A percentile compares a stretch with the other conserved stretches of the same genome.
Evolutionary conservation across 1,140 invertebrate species (phyloP).

Genomic region (Trissolcus basalis): DNA sequence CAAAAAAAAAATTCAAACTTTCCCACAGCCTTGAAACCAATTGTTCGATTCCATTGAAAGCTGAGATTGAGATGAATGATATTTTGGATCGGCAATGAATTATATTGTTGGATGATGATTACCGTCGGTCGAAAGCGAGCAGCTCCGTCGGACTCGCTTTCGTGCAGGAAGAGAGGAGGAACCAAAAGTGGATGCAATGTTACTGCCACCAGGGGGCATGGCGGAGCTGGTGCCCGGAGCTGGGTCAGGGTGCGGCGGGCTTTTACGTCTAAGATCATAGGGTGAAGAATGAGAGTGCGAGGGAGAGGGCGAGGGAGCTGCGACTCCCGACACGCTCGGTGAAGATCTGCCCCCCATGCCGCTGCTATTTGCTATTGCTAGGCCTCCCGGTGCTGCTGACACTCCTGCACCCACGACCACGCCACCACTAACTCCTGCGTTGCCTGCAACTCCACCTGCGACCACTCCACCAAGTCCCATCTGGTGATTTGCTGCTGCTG

Average conservation of each 20-base stretch:
- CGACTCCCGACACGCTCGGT: slow-evolving; percentile 74
- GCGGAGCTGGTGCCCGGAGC: slow-evolving; percentile 75
- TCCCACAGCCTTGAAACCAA: too few relatives aligned
- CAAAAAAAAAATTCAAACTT: too few relatives aligned
- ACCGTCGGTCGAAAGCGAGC: slow-evolving; percentile 81
- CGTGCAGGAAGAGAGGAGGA: slow-evolving; percentile 85
- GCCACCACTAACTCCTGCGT: slow-evolving; percentile 63
- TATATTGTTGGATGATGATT: slow-evolving; percentile 69
- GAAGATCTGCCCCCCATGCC: slow-evolving; percentile 69
- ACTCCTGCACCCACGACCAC: slow-evolving; percentile 65
- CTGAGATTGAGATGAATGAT: too few relatives aligned
- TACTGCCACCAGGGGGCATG: slow-evolving; percentile 74
- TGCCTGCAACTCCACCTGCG: slow-evolving; percentile 65
- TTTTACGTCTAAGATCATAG: slow-evolving; percentile 90
- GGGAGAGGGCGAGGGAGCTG: slow-evolving; percentile 73
- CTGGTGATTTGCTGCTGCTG: slow-evolving; percentile 76
- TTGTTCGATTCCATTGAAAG: too few relatives aligned
- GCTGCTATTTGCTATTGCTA: slow-evolving; percentile 66
- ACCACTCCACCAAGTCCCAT: slow-evolving; percentile 77
- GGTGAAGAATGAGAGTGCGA: slow-evolving; percentile 84
- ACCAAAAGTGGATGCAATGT: slow-evolving; percentile 73
- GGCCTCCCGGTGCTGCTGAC: slow-evolving; percentile 63
- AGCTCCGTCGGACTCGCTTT: slow-evolving; percentile 84
- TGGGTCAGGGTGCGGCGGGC: slow-evolving; percentile 78
- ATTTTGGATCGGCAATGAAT: slow-evolving; percentile 2